phyloP scores from a whole-genome alignment of 2,113 vertebrate species.

The Oxyura jamaicensis region DNA sequence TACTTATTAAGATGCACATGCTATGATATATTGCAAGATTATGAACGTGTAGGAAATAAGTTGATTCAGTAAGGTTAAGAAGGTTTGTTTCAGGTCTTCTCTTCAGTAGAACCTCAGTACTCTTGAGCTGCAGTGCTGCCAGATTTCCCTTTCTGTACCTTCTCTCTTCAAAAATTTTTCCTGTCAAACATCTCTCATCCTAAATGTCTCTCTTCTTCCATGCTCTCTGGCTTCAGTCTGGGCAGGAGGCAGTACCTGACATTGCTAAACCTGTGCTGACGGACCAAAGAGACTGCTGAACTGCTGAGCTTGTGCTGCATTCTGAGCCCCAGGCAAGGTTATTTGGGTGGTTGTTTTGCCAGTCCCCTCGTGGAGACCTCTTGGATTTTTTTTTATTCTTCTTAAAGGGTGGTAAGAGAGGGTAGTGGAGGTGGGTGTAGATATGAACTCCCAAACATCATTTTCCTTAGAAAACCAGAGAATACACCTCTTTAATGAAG shows the following conservation, averaged over 20 bases:
- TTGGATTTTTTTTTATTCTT: neutral
- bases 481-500: neutral
- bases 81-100: neutral
- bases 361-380: neutral
- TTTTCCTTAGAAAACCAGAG: neutral
- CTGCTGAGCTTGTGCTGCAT: neutral
- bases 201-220: neutral
- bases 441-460: neutral
- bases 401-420: neutral
- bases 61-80: neutral
- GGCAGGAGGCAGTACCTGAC: neutral
- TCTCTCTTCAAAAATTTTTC: neutral
- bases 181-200: neutral
- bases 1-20: neutral
- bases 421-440: neutral
- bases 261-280: neutral
- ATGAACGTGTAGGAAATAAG: neutral
- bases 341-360: neutral
- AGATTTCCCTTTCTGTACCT: neutral
- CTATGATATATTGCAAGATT: neutral
- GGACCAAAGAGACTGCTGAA: neutral
- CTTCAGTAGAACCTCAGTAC: neutral
- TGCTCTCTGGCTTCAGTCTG: fast-evolving
- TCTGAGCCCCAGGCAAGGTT: neutral
- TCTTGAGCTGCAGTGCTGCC: neutral